Evolutionary conservation across 2,113 vertebrate species (phyloP).

Genomic region (Hypanus sabinus): DNA sequence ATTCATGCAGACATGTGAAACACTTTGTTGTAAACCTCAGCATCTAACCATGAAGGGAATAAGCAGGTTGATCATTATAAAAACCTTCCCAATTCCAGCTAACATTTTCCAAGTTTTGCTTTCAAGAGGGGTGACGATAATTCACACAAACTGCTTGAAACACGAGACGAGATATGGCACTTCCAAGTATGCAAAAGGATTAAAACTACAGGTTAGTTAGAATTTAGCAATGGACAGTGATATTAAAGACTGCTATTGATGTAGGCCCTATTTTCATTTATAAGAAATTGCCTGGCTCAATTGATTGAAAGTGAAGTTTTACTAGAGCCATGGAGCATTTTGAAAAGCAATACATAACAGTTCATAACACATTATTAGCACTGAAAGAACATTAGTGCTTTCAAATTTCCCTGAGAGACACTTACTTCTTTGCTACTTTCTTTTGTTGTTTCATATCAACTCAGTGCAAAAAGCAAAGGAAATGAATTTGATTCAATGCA

Average conservation of each 20-base stretch:
- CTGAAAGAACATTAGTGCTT: background rate
- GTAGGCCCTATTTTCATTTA: background rate
- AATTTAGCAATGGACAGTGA: background rate
- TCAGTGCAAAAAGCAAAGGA: background rate
- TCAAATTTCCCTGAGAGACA: constrained; percentile 1
- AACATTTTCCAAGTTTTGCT: background rate
- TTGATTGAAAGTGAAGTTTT: constrained; percentile 17
- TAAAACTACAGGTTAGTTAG: background rate
- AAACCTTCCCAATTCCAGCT: background rate
- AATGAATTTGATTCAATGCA: background rate
- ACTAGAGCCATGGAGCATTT: background rate
- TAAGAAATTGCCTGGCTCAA: background rate
- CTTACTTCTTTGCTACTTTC: background rate
- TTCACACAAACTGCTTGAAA: background rate
- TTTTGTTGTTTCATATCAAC: background rate
- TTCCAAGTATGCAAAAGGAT: background rate
- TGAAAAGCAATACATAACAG: background rate
- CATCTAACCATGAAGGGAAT: too few relatives aligned
- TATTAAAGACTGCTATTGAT: background rate
- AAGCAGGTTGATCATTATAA: background rate
- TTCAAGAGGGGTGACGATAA: background rate
- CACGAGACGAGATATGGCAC: background rate
- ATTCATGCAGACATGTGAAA: background rate
- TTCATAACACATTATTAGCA: background rate
- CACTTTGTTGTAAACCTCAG: background rate